Evolutionary conservation across 1,140 invertebrate species (phyloP), one percentile per base, ranked within the genome.

Genomic region (Cydia amplana): DNA sequence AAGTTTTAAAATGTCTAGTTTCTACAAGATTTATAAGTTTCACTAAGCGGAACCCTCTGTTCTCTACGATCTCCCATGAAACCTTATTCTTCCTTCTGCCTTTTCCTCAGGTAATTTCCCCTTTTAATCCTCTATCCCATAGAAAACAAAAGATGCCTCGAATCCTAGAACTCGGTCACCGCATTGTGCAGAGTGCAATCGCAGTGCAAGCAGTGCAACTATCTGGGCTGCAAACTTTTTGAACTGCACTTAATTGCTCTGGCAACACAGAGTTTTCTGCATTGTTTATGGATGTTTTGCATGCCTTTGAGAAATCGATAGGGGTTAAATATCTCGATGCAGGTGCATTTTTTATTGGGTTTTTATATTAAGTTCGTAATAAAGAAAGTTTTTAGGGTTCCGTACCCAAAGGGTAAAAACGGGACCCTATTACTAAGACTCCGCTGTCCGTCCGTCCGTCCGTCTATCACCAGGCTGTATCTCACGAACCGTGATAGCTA

Each of bases 231-330:
- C 23, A 4, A 65, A 67, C 64, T 67, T 32, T 25, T 32, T 32
- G n/a, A 67, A 67, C 64, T 32, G 25, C 64, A 7, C 64, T 67
- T 67, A 67, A 67, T 67, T 67, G 64, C 64, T 25, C 64, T 16
- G 64, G 64, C 28, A 67, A 67, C 28, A 67, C 64, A 36, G 64
- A n/a, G 28, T n/a, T 67, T 32, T 40, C 36, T 32, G 14, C 64
- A 67, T 14, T n/a, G n/a, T 32, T 1, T 51, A 46, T 14, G 43
- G 43, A 46, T 46, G 43, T 16, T 40, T 46, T 46, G 43, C 14
- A 46, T 46, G 3, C 12, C 36, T 40, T 40, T 9, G 9, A 40
- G 7, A 16, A 46, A 46, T 46, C 43, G 43, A 46, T 46, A 46
- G 12, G 43, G 43, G 43, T 16, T 46, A 4, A 46, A 46, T 46